Base-by-base conservation (phyloP, 2,888 invertebrate genomes). In the Drosophila acutilabella region DNA sequence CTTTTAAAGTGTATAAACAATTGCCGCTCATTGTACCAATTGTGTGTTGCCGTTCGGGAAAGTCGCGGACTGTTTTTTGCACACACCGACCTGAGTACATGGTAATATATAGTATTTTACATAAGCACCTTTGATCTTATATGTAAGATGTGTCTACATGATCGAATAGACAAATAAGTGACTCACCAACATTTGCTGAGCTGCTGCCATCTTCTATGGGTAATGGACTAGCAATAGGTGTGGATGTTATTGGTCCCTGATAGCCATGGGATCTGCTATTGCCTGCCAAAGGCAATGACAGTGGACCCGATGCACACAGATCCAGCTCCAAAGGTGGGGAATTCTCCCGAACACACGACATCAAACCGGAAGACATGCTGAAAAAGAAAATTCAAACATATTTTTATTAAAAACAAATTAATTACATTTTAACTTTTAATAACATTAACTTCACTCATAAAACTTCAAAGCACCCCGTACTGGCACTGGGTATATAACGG, bases 311-410 rank as follows among this genome's bases (percentile, higher is more conserved):
- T 18, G 56, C 80, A 62, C 72, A 73, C 59, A 81, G 77, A 64
- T 89, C 91, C 90, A 91, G 77, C 61, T 92, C 92, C 68, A 92
- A 64, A 42, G 92, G 92, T 61, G 92, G 92, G 61, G 92, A 92
- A 68, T 92, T 92, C 78, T 92, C 92, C 69, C 92, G 90, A 78
- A 92, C 92, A 83, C 92, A 92, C 66, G 92, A 92, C 92, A 92
- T 92, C 75, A 92, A 74, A 67, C 92, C 91, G 74, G 91, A 90
- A 74, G 92, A 92, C 92, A 92, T 92, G 79, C 92, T 92, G 78
- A 1, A 88, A 87, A 40, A 45, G 10, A 41, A 38, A 60, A 54
- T 59, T 52, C 47, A 13, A 41, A 44, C 33, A 50, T 1, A 26
- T 26, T 36, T 13, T 36, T 13, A 36, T 36, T 36, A 36, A 11